Base-by-base conservation (phyloP, 1,140 invertebrate genomes). In the Lanistes nyassanus region DNA sequence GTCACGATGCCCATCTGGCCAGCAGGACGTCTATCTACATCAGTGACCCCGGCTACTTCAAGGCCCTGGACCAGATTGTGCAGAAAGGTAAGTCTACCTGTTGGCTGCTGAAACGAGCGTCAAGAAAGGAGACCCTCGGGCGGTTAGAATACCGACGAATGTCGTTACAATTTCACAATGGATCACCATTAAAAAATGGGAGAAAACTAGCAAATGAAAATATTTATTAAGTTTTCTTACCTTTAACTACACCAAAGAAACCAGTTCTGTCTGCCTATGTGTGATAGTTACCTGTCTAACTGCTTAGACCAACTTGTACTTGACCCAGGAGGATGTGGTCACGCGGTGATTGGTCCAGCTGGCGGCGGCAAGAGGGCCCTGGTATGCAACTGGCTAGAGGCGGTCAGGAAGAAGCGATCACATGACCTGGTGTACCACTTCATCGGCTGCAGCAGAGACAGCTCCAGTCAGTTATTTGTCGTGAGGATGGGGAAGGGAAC, bases 331-430 rank as follows among this genome's bases (percentile, higher is more conserved):
- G 62, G 72, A 2, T 2, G n/a, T 7, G 39, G 56, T 73, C 67
- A 81, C 9, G 21, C 83, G 21, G 73, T 85, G 0, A 62, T 58
- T 31, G 84, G 84, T 21, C 73, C 76, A n/a, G 53, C 78, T 37
- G 84, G 84, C 6, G 68, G 69, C 65, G 84, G 84, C 4, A 85
- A 85, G 73, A 81, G 80, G 55, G 82, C 84, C 0, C 58, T 84
- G n/a, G 51, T 85, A 13, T 71, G 78, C 66, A 81, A 80, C 60
- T 85, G 84, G 84, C 72, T 85, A 55, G 34, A 64, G 26, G 26
- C 39, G 4, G 58, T 80, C 13, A 74, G 74, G 71, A 53, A 79
- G 62, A 68, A 73, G 31, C 76, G 62, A 26, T 39, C 36, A 19
- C 55, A 71, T 55, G 62, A 67, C 16, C 42, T 82, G 53, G 37